Evolutionary conservation across 1,140 invertebrate genomes (phyloP).

Genomic region (Lepidostoma basale): DNA sequence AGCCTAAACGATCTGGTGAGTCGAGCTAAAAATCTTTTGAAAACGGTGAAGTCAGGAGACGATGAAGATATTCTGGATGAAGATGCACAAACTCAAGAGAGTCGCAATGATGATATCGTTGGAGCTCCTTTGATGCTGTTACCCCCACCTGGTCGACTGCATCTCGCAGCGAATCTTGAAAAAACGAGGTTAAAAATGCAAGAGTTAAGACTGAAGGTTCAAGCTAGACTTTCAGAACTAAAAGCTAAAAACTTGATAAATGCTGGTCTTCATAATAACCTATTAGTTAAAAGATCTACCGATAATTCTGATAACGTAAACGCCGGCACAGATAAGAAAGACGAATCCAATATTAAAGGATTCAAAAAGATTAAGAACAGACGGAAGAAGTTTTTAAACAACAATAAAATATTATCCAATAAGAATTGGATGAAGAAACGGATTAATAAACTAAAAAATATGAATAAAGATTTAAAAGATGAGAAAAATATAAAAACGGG

Average conservation of each 20-base stretch:
- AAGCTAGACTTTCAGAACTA: constrained; percentile 33
- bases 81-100: constrained; percentile 6
- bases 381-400: no score
- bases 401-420: no score
- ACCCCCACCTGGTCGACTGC: background rate
- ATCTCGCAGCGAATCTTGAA: constrained; percentile 17
- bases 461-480: no score
- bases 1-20: constrained; percentile 22
- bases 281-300: no score
- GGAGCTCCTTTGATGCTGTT: background rate
- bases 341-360: no score
- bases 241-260: constrained; percentile 22
- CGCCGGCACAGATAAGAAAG: no score
- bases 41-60: constrained; percentile 18
- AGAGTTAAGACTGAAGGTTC: constrained; percentile 31
- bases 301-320: no score
- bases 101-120: background rate
- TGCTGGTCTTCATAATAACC: background rate
- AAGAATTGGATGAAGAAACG: no score
- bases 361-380: no score
- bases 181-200: constrained; percentile 36
- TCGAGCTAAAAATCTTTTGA: constrained; percentile 28
- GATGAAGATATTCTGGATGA: background rate
- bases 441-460: no score
- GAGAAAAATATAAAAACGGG: no score